A percentile compares a stretch with the other conserved stretches of the same genome.
Evolutionary conservation across 2,113 vertebrate species (phyloP).

Genomic region (Sterna hirundo): DNA sequence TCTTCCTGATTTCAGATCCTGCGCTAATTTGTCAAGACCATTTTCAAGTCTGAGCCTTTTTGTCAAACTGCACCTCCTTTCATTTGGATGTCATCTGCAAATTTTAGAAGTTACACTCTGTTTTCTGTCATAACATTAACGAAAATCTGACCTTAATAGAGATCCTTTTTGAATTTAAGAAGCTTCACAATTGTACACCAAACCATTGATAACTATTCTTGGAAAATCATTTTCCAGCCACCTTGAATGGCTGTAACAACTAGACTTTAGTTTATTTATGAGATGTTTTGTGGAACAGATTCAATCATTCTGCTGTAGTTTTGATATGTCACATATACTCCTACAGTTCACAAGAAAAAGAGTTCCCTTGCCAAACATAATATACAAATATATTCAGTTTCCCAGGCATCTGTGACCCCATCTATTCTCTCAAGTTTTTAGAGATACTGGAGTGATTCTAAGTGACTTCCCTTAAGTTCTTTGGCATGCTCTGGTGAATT

Average conservation of each 20-base stretch:
- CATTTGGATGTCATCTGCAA: not conserved
- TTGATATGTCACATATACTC: not conserved
- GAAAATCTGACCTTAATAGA: not conserved
- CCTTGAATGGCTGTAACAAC: not conserved
- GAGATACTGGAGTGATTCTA: not conserved
- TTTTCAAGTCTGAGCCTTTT: not conserved
- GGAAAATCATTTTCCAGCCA: not conserved
- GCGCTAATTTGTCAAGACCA: not conserved
- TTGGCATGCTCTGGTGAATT: not conserved
- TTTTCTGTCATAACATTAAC: not conserved
- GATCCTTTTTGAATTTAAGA: not conserved
- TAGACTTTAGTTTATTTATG: not conserved
- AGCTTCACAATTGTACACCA: not conserved
- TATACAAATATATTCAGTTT: not conserved
- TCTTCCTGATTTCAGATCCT: not conserved
- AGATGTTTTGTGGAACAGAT: not conserved
- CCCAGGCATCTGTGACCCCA: not conserved
- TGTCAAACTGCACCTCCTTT: not conserved
- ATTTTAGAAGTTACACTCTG: not conserved
- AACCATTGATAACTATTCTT: not conserved
- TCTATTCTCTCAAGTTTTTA: not conserved
- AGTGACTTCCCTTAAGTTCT: not conserved
- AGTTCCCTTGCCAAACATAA: not conserved
- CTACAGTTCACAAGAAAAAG: not conserved
- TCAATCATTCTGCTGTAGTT: not conserved